Conservation (phyloP, 1,140 invertebrate species). For the Heliconius himera region DNA sequence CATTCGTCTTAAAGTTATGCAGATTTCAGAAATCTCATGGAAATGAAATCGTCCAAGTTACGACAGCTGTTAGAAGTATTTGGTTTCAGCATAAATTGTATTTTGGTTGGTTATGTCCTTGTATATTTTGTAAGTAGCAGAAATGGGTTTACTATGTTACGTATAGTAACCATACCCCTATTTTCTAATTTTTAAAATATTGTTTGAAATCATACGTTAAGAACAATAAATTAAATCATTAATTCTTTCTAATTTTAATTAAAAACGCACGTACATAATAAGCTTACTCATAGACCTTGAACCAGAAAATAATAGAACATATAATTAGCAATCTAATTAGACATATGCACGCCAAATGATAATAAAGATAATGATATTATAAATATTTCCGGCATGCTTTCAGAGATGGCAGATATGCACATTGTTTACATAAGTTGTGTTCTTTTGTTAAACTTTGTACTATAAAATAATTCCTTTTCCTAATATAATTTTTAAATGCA, state of each 20-base stretch:
- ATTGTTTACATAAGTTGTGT: neutral
- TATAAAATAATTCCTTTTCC: too few species aligned
- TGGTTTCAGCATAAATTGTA: conserved; percentile 17
- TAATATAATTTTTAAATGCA: too few species aligned
- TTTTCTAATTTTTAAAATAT: too few species aligned
- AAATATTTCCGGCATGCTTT: neutral
- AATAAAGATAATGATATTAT: neutral
- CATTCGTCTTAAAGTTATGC: conserved; percentile 45
- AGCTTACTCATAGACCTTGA: neutral
- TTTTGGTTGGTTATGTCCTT: neutral
- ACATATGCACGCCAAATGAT: neutral
- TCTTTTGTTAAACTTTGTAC: too few species aligned
- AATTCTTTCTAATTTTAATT: neutral
- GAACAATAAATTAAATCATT: too few species aligned
- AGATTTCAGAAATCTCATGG: conserved; percentile 45
- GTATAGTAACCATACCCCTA: neutral
- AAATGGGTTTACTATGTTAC: neutral
- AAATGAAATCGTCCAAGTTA: conserved; percentile 44
- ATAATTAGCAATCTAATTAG: conserved; percentile 11
- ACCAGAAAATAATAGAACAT: neutral
- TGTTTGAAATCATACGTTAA: too few species aligned
- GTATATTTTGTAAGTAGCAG: too few species aligned
- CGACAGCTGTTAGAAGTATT: conserved; percentile 38
- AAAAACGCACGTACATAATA: neutral
- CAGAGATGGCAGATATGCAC: neutral